Conservation (phyloP, 1,140 invertebrate species). For the Linepithema humile region DNA sequence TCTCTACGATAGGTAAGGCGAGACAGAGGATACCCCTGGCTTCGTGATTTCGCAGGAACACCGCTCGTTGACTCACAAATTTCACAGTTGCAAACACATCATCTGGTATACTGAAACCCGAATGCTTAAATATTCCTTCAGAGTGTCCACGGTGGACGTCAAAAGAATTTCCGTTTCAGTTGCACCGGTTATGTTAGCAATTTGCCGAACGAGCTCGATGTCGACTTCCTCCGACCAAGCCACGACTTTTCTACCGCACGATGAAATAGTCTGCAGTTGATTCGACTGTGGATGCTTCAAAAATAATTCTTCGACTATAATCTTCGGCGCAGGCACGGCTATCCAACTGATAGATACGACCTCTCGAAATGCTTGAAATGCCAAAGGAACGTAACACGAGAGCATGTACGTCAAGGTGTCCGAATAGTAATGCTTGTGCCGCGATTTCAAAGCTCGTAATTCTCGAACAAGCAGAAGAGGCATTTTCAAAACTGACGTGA, state of each 20-base stretch:
- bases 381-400: slow-evolving; percentile 86
- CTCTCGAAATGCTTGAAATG: slow-evolving; percentile 85
- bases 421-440: slow-evolving; percentile 79
- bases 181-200: slow-evolving; percentile 86
- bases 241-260: slow-evolving; percentile 91
- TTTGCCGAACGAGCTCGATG: slow-evolving; percentile 84
- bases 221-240: slow-evolving; percentile 90
- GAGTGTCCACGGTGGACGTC: slow-evolving; percentile 86
- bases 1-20: slow-evolving; percentile 84
- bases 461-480: slow-evolving; percentile 77
- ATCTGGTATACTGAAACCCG: slow-evolving; percentile 84
- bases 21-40: slow-evolving; percentile 86
- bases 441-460: slow-evolving; percentile 75
- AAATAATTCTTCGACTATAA: slow-evolving; percentile 87
- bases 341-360: slow-evolving; percentile 85
- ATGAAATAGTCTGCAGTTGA: slow-evolving; percentile 88
- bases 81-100: slow-evolving; percentile 86
- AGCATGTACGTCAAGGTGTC: slow-evolving; percentile 80
- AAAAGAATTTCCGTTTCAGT: slow-evolving; percentile 89
- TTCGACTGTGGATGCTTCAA: slow-evolving; percentile 81
- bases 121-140: slow-evolving; percentile 87
- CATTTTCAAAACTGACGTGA: slow-evolving; percentile 73
- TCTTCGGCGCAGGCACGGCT: slow-evolving; percentile 85
- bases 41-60: slow-evolving; percentile 84
- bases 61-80: slow-evolving; percentile 84